Evolutionary conservation across 2,888 invertebrate species (phyloP), one percentile per base, ranked within the genome.

Genomic region (Andrena hattorfiana): DNA sequence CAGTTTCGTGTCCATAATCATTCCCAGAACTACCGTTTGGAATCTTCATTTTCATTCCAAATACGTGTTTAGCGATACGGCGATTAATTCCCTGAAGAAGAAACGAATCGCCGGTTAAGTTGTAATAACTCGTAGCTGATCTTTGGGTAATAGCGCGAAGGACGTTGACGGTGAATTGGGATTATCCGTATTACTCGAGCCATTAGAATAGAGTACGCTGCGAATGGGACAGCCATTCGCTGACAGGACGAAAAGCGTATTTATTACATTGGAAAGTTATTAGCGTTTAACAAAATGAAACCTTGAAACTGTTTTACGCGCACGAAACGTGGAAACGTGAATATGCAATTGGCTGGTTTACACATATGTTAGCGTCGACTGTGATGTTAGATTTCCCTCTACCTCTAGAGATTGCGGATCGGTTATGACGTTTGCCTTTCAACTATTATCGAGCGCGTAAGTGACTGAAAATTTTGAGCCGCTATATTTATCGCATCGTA

Each of bases 41-140:
- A 84, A 94, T 94, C 93, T 94, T 94, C 94, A 94, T 94, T 93
- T 93, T 94, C 93, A 93, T 93, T 85, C 90, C 92, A 90, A 87
- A 77, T 81, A 84, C 77, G 64, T 81, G 54, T 80, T 86, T 79
- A 83, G 66, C 62, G 81, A 84, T 85, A 68, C 32, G 79, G 16
- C 69, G 73, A 86, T 63, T 48, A 66, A 71, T 72, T 78, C 63
- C 66, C 87, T 87, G 69, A 3, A 73, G 78, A 59, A 2, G 69
- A 20, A 67, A 74, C 60, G n/a, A 16, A 54, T 63, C 56, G 1
- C 8, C 32, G 8, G 26, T n/a, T n/a, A 13, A 48, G 62, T 35
- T 13, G 7, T 6, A 16, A 7, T 13, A 73, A 8, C 2, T 49
- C 51, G 23, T 16, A 72, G 13, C 2, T 26, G 28, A 62, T 8